Evolutionary conservation across 2,888 invertebrate species (phyloP).

Genomic region (Drosophila nr. fundita): DNA sequence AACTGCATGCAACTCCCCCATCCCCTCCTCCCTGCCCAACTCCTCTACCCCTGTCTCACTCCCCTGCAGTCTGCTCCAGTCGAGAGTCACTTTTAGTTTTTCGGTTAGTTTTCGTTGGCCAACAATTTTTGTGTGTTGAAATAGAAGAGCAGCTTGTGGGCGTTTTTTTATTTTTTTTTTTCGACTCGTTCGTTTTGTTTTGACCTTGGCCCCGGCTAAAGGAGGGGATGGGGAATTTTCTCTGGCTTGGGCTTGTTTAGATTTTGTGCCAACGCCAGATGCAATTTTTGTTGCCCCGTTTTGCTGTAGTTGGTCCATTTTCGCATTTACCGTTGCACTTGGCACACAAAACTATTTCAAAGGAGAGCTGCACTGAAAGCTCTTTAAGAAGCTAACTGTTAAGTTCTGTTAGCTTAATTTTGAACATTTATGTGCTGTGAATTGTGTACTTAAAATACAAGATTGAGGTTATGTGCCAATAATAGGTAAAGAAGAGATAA

Average conservation of each 20-base stretch:
- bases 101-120: slow-evolving; percentile 70
- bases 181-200: slow-evolving; percentile 41
- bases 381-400: slow-evolving; percentile 33
- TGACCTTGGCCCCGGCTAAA: slow-evolving; percentile 53
- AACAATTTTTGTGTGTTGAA: slow-evolving; percentile 32
- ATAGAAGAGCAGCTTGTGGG: slow-evolving; percentile 34
- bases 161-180: slow-evolving; percentile 45
- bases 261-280: slow-evolving; percentile 51
- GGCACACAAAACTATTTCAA: slow-evolving; percentile 54
- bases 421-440: neutral
- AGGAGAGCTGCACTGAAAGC: slow-evolving; percentile 11
- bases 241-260: slow-evolving; percentile 55
- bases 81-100: slow-evolving; percentile 74
- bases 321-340: slow-evolving; percentile 49
- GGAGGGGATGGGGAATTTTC: neutral
- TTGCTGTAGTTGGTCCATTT: slow-evolving; percentile 44
- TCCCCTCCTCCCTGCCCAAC: neutral
- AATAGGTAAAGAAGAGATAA: neutral
- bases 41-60: neutral
- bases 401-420: neutral
- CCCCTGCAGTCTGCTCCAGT: slow-evolving; percentile 2
- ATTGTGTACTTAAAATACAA: neutral
- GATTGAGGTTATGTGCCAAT: neutral
- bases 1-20: slow-evolving; percentile 7
- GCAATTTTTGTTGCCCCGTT: slow-evolving; percentile 48